Evolutionary conservation across 1,140 invertebrate species (phyloP).

Genomic region (Caenorhabditis brenneri): DNA sequence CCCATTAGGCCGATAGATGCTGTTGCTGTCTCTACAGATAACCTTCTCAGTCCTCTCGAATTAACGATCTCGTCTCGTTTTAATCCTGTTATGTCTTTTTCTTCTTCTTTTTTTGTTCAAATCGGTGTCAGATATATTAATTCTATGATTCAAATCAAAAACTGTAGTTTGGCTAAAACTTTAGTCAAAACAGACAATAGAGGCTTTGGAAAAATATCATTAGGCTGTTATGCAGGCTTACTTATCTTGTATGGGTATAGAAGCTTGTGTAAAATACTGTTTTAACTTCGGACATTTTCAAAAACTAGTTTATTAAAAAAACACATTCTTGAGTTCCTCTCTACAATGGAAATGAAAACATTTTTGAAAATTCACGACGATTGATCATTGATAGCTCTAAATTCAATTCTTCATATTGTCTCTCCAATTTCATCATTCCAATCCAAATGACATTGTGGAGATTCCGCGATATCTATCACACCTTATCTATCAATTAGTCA

Average conservation of each 20-base stretch:
- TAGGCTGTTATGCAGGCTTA: too few species aligned
- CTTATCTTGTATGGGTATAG: too few species aligned
- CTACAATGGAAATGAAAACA: too few species aligned
- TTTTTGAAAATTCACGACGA: background rate
- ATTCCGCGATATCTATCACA: constrained; percentile 18
- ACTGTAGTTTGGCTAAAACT: background rate
- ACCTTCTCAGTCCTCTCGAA: constrained; percentile 26
- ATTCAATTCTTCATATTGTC: background rate
- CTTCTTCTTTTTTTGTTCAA: background rate
- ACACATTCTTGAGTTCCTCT: too few species aligned
- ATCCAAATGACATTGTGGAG: background rate
- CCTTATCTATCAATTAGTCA: constrained; percentile 39
- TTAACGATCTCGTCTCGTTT: constrained; percentile 37
- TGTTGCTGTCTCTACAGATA: constrained; percentile 5
- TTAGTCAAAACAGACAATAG: background rate
- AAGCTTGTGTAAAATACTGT: too few species aligned
- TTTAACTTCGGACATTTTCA: too few species aligned
- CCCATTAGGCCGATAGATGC: constrained; percentile 4
- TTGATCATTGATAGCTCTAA: background rate
- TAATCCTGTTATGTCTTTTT: background rate
- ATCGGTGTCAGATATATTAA: background rate
- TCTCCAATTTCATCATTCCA: background rate
- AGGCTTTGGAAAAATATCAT: too few species aligned
- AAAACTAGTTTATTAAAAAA: too few species aligned
- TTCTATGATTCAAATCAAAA: too few species aligned